Base-by-base conservation (phyloP, 1,140 invertebrate species). In the Drosophila tristis region DNA sequence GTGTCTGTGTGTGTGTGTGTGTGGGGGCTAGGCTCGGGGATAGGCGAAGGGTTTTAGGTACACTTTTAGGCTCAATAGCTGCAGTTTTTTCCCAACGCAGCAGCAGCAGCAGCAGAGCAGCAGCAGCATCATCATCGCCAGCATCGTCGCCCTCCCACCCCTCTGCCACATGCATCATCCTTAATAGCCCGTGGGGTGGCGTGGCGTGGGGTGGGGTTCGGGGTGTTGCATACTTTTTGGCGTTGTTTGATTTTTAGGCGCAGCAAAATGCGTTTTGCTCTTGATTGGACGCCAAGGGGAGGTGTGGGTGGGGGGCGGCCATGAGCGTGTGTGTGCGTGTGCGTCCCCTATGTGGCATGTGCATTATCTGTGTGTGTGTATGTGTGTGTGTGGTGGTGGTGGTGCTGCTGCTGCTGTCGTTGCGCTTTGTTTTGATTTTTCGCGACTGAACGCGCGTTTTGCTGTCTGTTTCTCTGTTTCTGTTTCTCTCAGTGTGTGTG, bases 371-470 rank as follows among this genome's bases (percentile, higher is more conserved):
- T 55, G 25, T 4, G 7, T 39, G 64, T 60, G 49, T 16, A 16
- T 31, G 16, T 60, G 35, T 20, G 57, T 62, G 35, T 29, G 51
- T 39, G 62, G 15, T 56, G 54, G 50, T 62, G 66, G 51, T 39
- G 62, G 15, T 56, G 54, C 53, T 62, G 66, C 49, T 39, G 62
- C 68, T 58, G 58, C 64, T 73, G 84, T 75, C 84, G 79, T 89
- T 67, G 84, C 85, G 85, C 84, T 89, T 89, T 89, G 84, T 89
- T 89, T 89, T 89, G 84, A 89, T 89, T 89, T 89, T 90, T 89
- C 85, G 84, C 85, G 84, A 89, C 85, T 78, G 85, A 89, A 84
- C 84, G 84, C 84, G 65, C 80, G 67, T 79, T 57, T 45, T 80
- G 76, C 78, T 79, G 71, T 82, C 59, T 74, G 55, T 39, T 56